A percentile compares a stretch with the other conserved stretches of the same genome.
These are phyloP conservation scores for Lasius platythorax DNA, from an alignment of 2,888 invertebrate genomes.

Conservation along the genomic window DNA sequence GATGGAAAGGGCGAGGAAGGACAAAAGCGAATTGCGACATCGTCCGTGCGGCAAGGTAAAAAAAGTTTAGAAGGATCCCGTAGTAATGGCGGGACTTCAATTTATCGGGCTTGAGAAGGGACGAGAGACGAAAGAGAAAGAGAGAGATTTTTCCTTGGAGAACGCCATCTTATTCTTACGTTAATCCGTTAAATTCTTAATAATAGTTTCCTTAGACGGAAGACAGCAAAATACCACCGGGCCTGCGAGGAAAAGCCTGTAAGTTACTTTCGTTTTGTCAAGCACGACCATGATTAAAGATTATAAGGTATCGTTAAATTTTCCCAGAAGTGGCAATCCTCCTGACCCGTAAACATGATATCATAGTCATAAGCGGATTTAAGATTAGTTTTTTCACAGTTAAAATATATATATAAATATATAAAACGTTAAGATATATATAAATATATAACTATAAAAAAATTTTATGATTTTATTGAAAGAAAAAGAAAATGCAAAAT, in stretches of 20 bases:
- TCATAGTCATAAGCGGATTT: not conserved
- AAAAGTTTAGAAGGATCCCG: conserved; percentile 34
- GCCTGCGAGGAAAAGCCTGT: conserved; percentile 6
- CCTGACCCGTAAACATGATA: not conserved
- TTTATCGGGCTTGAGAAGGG: conserved; percentile 21
- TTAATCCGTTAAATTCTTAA: conserved; percentile 50
- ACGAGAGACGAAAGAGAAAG: not conserved
- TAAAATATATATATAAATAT: not conserved
- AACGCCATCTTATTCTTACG: conserved; percentile 33
- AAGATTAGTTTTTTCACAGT: not conserved
- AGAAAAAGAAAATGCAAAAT: not conserved
- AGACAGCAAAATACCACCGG: conserved; percentile 30
- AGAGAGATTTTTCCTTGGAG: conserved; percentile 27
- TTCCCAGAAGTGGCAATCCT: conserved; percentile 9
- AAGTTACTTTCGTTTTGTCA: conserved; percentile 28
- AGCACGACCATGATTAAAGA: conserved; percentile 24
- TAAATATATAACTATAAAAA: not conserved
- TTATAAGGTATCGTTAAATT: conserved; percentile 39
- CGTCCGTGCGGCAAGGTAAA: conserved; percentile 45
- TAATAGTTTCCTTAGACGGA: conserved; percentile 42
- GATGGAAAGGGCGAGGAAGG: conserved; percentile 50
- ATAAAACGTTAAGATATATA: not conserved
- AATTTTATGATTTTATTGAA: not conserved
- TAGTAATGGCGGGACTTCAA: conserved; percentile 42
- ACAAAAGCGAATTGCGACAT: conserved; percentile 55